Evolutionary conservation across 2,113 vertebrate genomes (phyloP).

Genomic region (Sarotherodon lohbergeri): DNA sequence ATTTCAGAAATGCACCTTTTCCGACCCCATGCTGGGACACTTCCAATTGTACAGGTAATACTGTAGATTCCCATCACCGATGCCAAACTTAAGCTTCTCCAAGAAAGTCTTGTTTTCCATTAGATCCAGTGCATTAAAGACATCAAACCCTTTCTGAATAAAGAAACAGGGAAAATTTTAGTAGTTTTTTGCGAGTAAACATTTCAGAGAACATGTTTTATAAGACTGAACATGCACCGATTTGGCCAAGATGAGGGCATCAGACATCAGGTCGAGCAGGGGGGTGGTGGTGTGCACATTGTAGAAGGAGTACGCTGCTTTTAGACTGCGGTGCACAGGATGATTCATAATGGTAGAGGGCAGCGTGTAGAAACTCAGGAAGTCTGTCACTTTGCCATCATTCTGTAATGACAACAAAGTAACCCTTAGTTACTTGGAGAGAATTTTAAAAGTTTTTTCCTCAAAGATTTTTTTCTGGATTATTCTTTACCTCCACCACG

Average conservation of each 20-base stretch:
- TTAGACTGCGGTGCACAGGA: constrained; percentile 93
- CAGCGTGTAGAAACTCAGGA: constrained; percentile 96
- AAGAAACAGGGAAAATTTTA: neutral
- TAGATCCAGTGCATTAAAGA: constrained; percentile 99
- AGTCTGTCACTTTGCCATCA: constrained; percentile 86
- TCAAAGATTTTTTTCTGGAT: neutral
- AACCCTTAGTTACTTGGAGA: neutral
- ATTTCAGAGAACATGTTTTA: neutral
- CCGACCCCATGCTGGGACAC: constrained; percentile 95
- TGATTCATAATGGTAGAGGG: constrained; percentile 99
- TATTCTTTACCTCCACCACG: constrained; percentile 85
- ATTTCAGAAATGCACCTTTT: constrained; percentile 78
- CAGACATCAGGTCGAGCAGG: constrained; percentile 94
- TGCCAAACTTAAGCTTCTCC: constrained; percentile 99
- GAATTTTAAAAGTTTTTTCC: rapidly evolving
- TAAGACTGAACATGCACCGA: constrained; percentile 73
- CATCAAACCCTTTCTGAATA: constrained; percentile 93
- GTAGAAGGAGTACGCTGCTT: constrained; percentile 98
- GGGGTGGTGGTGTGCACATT: constrained; percentile 93
- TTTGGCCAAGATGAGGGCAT: constrained; percentile 95
- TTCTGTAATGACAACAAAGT: constrained; percentile 66
- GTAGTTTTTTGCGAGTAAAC: neutral
- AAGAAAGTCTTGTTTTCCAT: constrained; percentile 99
- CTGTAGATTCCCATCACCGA: constrained; percentile 98
- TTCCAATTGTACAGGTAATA: constrained; percentile 99